Percentiles rank a stretch among this genome's conserved stretches.
Conservation (phyloP, 92 coral and sea anemone genomes). For the Blastomussa wellsi region DNA sequence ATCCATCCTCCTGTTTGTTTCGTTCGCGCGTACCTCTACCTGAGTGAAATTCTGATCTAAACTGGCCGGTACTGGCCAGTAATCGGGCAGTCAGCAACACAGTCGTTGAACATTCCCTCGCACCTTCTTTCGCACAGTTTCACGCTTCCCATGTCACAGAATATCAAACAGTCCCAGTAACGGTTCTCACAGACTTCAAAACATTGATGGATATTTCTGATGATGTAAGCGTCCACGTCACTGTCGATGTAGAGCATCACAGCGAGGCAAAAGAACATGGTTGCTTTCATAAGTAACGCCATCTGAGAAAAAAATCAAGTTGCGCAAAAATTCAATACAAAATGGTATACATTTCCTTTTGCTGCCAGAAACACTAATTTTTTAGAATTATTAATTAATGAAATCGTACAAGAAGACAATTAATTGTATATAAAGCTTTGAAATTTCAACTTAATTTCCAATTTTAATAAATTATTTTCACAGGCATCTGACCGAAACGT, state of each 20-base stretch:
- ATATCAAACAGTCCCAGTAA: slow-evolving; percentile 21
- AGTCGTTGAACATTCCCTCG: slow-evolving; percentile 23
- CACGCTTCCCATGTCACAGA: slow-evolving; percentile 4
- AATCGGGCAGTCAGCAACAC: slow-evolving; percentile 13
- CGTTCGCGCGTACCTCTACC: not conserved
- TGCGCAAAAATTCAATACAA: not conserved
- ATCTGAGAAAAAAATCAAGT: not conserved
- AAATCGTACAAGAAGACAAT: not conserved
- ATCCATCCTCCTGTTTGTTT: not conserved
- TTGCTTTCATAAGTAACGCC: not conserved
- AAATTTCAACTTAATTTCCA: not conserved
- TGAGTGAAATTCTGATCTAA: not conserved
- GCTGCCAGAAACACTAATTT: not conserved
- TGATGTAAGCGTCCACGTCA: slow-evolving; percentile 10
- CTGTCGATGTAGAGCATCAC: not conserved
- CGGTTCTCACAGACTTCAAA: slow-evolving; percentile 25
- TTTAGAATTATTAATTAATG: not conserved
- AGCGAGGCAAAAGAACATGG: slow-evolving; percentile 4
- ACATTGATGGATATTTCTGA: slow-evolving; percentile 8
- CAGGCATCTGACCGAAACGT: not conserved
- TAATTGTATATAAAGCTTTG: not conserved
- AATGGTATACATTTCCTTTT: not conserved
- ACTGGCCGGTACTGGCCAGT: not conserved
- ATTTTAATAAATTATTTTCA: not conserved
- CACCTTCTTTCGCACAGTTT: slow-evolving; percentile 19